phyloP scores from a whole-genome alignment of 92 coral and sea anemone genomes.

The Actinostola sp. region DNA sequence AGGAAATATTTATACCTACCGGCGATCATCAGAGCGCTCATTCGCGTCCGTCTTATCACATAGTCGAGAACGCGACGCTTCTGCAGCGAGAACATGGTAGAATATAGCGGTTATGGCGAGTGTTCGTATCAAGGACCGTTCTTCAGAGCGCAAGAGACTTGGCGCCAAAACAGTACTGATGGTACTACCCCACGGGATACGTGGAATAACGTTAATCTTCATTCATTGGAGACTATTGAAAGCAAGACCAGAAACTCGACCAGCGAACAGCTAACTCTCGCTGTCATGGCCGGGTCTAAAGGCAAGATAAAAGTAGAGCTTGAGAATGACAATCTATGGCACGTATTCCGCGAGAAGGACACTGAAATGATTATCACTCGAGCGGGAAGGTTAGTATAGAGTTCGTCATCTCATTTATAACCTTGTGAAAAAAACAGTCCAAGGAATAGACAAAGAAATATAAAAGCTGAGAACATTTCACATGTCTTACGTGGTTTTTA shows the following conservation, averaged over 20 bases:
- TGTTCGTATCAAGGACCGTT: neutral
- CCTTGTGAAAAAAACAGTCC: too few relatives aligned
- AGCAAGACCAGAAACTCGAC: neutral
- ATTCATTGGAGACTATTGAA: constrained; percentile 1
- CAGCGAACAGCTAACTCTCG: neutral
- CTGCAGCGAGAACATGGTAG: neutral
- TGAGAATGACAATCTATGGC: constrained; percentile 74
- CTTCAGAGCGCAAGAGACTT: neutral
- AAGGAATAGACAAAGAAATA: too few relatives aligned
- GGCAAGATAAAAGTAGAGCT: constrained; percentile 64
- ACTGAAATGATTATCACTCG: constrained; percentile 94
- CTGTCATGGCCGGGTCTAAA: constrained; percentile 32
- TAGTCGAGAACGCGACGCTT: neutral
- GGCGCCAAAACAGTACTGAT: constrained; percentile 16
- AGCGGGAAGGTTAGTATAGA: constrained; percentile 95
- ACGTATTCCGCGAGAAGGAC: constrained; percentile 59
- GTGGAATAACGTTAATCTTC: constrained; percentile 13
- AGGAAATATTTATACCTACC: neutral
- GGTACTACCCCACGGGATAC: neutral
- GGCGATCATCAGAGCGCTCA: neutral
- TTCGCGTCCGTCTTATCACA: neutral
- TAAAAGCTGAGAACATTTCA: too few relatives aligned
- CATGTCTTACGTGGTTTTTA: too few relatives aligned
- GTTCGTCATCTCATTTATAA: too few relatives aligned
- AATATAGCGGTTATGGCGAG: neutral